Percentiles rank a stretch among this genome's conserved stretches.
phyloP scores from a whole-genome alignment of 1,140 invertebrate genomes.

The Zaprionus gabonicus region DNA sequence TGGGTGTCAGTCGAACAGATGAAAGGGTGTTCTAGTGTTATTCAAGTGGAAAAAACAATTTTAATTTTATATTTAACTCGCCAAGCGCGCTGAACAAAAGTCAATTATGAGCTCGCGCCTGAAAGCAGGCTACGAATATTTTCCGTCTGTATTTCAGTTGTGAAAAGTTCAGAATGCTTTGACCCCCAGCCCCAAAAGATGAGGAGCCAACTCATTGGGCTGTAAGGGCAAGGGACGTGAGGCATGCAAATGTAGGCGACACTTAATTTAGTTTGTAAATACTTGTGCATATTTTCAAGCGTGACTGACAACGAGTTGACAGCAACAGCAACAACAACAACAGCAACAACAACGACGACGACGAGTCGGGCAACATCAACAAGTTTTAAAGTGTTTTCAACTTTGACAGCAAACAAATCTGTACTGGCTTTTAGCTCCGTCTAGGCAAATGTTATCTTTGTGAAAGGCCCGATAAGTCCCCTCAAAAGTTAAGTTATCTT shows the following conservation, averaged over 20 bases:
- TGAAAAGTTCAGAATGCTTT: slow-evolving; percentile 25
- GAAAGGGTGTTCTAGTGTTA: slow-evolving; percentile 24
- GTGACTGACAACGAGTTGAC: slow-evolving; percentile 54
- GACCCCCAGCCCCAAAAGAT: background rate
- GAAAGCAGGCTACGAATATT: slow-evolving; percentile 13
- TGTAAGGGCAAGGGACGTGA: background rate
- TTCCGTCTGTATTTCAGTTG: slow-evolving; percentile 7
- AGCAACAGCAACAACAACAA: slow-evolving; percentile 38
- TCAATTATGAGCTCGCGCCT: slow-evolving; percentile 38
- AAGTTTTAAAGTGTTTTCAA: slow-evolving; percentile 47
- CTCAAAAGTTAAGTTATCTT: background rate
- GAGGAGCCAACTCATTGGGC: slow-evolving; percentile 41
- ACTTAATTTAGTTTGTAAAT: slow-evolving; percentile 76
- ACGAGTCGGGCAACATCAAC: slow-evolving; percentile 29
- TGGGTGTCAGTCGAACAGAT: background rate
- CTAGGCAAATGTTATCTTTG: slow-evolving; percentile 15
- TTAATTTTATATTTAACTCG: slow-evolving; percentile 47
- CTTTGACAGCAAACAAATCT: slow-evolving; percentile 37
- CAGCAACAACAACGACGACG: slow-evolving; percentile 27
- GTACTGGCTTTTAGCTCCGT: background rate
- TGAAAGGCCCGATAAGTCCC: background rate
- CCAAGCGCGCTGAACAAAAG: slow-evolving; percentile 9
- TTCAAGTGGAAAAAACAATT: slow-evolving; percentile 51
- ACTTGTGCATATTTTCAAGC: slow-evolving; percentile 69
- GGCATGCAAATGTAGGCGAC: slow-evolving; percentile 69